Evolutionary conservation across 53 echinoderm and acorn worm species (phyloP).

Genomic region (Paracentrotus lividus): DNA sequence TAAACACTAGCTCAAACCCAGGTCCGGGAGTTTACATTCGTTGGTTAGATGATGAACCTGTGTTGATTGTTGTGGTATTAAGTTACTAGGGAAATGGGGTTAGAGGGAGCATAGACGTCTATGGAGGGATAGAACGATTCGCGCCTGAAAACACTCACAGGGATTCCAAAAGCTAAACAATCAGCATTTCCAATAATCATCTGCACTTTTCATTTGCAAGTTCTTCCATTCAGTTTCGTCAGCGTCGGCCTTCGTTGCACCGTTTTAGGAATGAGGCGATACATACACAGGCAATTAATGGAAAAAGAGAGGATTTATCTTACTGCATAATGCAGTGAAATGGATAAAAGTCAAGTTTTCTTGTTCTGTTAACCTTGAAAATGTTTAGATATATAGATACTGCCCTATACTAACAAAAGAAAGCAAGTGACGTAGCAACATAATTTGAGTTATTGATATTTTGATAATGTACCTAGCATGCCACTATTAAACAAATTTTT

Average conservation of each 20-base stretch:
- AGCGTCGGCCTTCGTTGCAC: neutral
- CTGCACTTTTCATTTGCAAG: conserved; percentile 50
- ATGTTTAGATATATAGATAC: too few relatives aligned
- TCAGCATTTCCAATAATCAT: conserved; percentile 56
- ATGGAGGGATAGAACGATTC: conserved; percentile 51
- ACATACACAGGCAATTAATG: conserved; percentile 5
- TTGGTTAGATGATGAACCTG: conserved; percentile 49
- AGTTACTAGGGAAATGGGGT: conserved; percentile 63
- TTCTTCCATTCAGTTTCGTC: neutral
- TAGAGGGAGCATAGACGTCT: too few relatives aligned
- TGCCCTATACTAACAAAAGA: too few relatives aligned
- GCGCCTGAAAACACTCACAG: conserved; percentile 33
- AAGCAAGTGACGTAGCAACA: too few relatives aligned
- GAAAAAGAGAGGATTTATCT: neutral
- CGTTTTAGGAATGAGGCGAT: conserved; percentile 22
- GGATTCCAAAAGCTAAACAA: conserved; percentile 59
- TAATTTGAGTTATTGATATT: too few relatives aligned
- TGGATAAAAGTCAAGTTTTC: too few relatives aligned
- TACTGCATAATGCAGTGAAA: neutral
- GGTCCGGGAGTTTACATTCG: conserved; percentile 47
- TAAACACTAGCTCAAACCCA: conserved; percentile 32
- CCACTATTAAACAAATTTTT: too few relatives aligned
- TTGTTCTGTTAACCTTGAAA: too few relatives aligned
- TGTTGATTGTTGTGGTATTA: conserved; percentile 63
- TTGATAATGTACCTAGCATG: too few relatives aligned